These are phyloP conservation scores for Chloropsis hardwickii DNA, from an alignment of 2,113 vertebrate species.

Conservation along the genomic window DNA sequence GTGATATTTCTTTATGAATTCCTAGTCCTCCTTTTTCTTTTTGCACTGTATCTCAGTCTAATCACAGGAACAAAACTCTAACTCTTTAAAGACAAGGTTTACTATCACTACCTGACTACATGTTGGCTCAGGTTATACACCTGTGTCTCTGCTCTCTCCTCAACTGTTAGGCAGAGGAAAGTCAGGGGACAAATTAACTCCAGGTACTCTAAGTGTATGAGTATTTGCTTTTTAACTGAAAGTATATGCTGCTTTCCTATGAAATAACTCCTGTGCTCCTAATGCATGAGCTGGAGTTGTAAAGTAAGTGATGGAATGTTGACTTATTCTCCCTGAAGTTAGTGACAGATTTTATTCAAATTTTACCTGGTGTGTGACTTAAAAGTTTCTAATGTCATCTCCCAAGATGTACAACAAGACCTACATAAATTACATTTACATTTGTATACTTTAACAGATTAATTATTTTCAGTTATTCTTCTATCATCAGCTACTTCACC, in stretches of 20 bases:
- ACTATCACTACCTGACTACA: not conserved
- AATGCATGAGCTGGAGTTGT: not conserved
- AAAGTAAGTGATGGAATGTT: not conserved
- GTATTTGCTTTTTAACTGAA: not conserved
- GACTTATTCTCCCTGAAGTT: not conserved
- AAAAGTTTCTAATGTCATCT: not conserved
- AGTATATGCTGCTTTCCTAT: not conserved
- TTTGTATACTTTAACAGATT: not conserved
- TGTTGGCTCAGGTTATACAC: not conserved
- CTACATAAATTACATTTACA: not conserved
- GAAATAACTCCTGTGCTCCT: not conserved
- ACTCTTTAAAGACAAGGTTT: not conserved
- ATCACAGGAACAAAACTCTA: not conserved
- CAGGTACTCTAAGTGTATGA: not conserved
- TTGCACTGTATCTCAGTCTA: not conserved
- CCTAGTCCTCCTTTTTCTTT: not conserved
- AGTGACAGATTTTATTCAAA: not conserved
- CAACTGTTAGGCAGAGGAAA: not conserved
- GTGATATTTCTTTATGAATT: not conserved
- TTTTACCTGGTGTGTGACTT: not conserved
- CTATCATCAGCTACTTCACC: not conserved
- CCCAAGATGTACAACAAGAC: not conserved
- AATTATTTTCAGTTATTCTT: not conserved
- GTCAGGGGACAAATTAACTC: not conserved
- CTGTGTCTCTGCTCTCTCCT: not conserved